Evolutionary conservation across 2,888 invertebrate genomes (phyloP), one percentile per base, ranked within the genome.

Genomic region (Platycheirus rosarum): DNA sequence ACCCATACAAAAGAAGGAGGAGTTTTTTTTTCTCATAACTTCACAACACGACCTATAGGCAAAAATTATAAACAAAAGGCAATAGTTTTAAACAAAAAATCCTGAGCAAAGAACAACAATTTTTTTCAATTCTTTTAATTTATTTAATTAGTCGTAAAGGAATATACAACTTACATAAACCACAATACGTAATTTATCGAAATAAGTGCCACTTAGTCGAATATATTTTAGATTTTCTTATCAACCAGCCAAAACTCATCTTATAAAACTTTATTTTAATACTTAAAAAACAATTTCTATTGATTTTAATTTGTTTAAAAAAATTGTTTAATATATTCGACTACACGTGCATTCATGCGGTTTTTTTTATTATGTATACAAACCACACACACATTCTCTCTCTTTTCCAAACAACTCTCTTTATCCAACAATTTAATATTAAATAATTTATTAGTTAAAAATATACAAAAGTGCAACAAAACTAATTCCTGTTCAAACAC

Each of bases 11-110:
- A 80, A 71, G 73, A 63, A 29, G n/a, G 51, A 42, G 57, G 49
- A 73, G 14, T 48, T 5, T 26, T 57, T 55, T 14, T 76, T 77
- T 85, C 84, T 85, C 87, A 87, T 87, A 85, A 84, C 86, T 84
- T 85, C 86, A 53, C 26, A 84, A 77, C 57, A 84, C 85, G 87
- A 87, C 84, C 86, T 76, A 57, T 13, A 29, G 49, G 18, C 13
- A 49, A 57, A 13, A 40, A 23, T 40, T 14, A 46, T 37, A 29
- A 57, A 29, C 40, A 66, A 40, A 44, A 60, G 18, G 60, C 74
- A 60, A 68, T 79, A 74, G 40, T 53, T 62, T 74, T 74, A 79
- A 68, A 55, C 46, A 69, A 76, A 76, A 79, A 79, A 79, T 69
- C 75, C 79, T 79, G 79, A 79, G 69, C 74, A 79, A 79, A 79